Evolutionary conservation across 1,140 invertebrate genomes (phyloP).

Genomic region (Leptopilina boulardi): DNA sequence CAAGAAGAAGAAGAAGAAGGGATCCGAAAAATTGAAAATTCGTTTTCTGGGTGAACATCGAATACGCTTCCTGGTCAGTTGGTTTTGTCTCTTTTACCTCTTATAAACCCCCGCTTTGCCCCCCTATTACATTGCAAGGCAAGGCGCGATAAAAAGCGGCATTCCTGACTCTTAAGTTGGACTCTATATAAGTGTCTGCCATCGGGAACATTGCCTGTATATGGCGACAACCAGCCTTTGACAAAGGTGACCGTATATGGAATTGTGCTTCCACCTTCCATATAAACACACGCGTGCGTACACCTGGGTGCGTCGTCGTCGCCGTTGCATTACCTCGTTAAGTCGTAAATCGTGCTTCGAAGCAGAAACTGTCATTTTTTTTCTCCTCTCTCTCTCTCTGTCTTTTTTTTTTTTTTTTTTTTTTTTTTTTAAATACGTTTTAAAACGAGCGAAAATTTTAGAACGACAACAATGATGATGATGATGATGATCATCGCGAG

Average conservation of each 20-base stretch:
- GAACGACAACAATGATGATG: too few relatives aligned
- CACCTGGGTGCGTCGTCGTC: slow-evolving; percentile 58
- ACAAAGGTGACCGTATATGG: slow-evolving; percentile 74
- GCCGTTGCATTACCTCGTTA: slow-evolving; percentile 61
- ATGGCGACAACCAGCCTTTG: slow-evolving; percentile 72
- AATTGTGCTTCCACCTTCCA: slow-evolving; percentile 70
- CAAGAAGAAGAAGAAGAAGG: not conserved
- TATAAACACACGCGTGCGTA: slow-evolving; percentile 62
- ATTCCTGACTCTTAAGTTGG: slow-evolving; percentile 73
- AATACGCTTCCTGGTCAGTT: not conserved
- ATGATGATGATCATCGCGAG: too few relatives aligned
- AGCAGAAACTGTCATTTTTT: slow-evolving; percentile 57
- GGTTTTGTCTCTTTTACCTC: slow-evolving; percentile 46
- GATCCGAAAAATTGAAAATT: not conserved
- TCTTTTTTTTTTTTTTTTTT: slow-evolving; percentile 17
- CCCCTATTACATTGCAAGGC: slow-evolving; percentile 59
- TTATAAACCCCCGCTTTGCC: too few relatives aligned
- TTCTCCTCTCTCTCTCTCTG: slow-evolving; percentile 24
- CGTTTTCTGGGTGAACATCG: not conserved
- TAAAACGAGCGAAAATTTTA: not conserved
- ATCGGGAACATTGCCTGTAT: slow-evolving; percentile 73
- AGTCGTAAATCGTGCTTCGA: slow-evolving; percentile 60
- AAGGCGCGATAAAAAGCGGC: slow-evolving; percentile 71
- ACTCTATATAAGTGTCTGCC: slow-evolving; percentile 71
- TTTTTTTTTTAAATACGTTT: not conserved